These are phyloP conservation scores for Mesitornis unicolor DNA, from an alignment of 2,113 vertebrate species.

Conservation along the genomic window DNA sequence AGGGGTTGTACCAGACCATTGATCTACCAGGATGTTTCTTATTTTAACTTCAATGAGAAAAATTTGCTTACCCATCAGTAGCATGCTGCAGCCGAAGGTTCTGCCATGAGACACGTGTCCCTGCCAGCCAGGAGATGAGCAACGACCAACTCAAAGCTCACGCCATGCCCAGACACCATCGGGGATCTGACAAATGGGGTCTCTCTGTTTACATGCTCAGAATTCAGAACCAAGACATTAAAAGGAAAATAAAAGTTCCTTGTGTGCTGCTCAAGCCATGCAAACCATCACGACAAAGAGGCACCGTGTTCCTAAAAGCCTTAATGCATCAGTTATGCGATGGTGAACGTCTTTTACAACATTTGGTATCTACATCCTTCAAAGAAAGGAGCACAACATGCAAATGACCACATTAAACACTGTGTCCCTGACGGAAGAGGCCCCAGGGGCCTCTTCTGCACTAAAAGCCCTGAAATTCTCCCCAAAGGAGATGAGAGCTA, in stretches of 20 bases:
- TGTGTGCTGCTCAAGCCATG: fast-evolving
- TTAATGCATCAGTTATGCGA: fast-evolving
- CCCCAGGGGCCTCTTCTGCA: background rate
- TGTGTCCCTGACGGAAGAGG: fast-evolving
- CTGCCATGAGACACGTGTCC: background rate
- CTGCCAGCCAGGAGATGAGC: background rate
- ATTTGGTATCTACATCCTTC: background rate
- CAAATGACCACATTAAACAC: background rate
- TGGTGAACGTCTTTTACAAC: background rate
- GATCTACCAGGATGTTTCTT: constrained; percentile 20
- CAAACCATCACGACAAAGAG: fast-evolving
- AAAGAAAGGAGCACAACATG: background rate
- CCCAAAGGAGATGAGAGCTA: background rate
- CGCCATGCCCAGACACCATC: fast-evolving
- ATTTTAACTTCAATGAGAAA: background rate
- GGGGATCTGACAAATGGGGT: background rate
- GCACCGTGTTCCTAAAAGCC: background rate
- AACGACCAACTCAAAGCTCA: background rate
- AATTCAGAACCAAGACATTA: fast-evolving
- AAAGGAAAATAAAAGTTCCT: background rate
- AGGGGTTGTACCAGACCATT: constrained; percentile 33
- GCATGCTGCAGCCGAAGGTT: background rate
- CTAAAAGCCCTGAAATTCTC: background rate
- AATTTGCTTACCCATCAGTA: background rate
- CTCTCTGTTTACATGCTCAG: background rate